These are phyloP conservation scores for Xestoiulus laeticollis DNA, from an alignment of 2,888 invertebrate species.

Conservation along the genomic window DNA sequence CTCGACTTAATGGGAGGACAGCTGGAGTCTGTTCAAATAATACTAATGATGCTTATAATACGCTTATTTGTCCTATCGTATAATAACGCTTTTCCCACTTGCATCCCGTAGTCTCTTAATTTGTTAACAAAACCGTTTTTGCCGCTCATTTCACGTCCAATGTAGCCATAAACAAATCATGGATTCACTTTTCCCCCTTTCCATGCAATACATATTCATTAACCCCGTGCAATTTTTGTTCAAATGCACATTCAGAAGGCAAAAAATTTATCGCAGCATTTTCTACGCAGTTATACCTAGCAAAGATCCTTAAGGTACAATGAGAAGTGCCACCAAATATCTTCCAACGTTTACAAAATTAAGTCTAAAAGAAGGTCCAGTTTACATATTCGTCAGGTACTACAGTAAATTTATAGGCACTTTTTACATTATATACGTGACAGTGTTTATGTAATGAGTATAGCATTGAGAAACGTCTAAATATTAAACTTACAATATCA, in stretches of 20 bases:
- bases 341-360: background rate
- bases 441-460: too few species aligned
- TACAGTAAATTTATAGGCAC: too few species aligned
- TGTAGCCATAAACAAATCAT: background rate
- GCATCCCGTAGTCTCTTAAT: conserved; percentile 15
- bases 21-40: conserved; percentile 23
- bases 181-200: background rate
- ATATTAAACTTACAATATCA: too few species aligned
- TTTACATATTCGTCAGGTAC: background rate
- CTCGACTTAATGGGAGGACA: background rate
- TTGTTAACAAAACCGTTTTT: conserved; percentile 20
- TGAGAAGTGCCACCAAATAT: background rate
- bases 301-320: background rate
- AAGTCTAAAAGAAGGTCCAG: background rate
- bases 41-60: background rate
- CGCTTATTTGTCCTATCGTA: conserved; percentile 27
- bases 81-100: conserved; percentile 34
- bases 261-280: background rate
- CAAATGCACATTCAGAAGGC: background rate
- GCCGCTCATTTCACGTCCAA: conserved; percentile 31
- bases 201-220: background rate
- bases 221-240: conserved; percentile 8
- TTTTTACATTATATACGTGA: too few species aligned
- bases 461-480: too few species aligned
- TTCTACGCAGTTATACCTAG: background rate